Evolutionary conservation across 2,797 vertebrate genomes (phyloP), one percentile per base, ranked within the genome.

Genomic region (Myripristis jacobus): DNA sequence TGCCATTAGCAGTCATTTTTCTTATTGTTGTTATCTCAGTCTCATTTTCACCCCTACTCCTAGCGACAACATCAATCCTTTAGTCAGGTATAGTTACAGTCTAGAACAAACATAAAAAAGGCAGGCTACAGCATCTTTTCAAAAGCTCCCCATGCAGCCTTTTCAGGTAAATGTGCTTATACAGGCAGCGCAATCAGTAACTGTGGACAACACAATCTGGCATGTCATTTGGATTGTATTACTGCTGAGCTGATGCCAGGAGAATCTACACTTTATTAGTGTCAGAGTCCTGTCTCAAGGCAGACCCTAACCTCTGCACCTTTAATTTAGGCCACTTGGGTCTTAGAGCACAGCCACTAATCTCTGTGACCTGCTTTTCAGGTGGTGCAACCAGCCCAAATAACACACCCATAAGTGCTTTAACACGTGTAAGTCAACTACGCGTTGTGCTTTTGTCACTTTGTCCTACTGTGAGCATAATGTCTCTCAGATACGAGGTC

Each of bases 351-450:
- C 68, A 76, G 75, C 80, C 81, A 51, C 77, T 87, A 88, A 87
- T 89, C 91, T 84, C 77, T 29, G 8, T 71, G 84, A 88, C 67
- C 85, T 38, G 66, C 84, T 76, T 88, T 88, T 89, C 80, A 78
- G 79, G 78, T 81, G 85, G 81, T 82, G 77, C 84, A 66, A 76
- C 70, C 44, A 76, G 69, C 82, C 77, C 81, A 81, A 86, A 87
- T 80, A 87, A 81, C 83, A 86, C 57, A 50, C 82, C 67, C 79
- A 79, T 36, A 88, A 91, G 81, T 68, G 74, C 83, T 84, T 68
- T 80, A 89, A 90, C 87, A 92, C 84, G 47, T 88, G 88, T 89
- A 88, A 90, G 86, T 84, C 80, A 89, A 71, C 77, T 62, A 80
- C 62, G 81, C 90, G 77, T 55, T 29, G 70, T 71, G 80, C 70